Evolutionary conservation across 1,140 invertebrate species (phyloP), one percentile per base, ranked within the genome.

Genomic region (Antheraea pernyi): DNA sequence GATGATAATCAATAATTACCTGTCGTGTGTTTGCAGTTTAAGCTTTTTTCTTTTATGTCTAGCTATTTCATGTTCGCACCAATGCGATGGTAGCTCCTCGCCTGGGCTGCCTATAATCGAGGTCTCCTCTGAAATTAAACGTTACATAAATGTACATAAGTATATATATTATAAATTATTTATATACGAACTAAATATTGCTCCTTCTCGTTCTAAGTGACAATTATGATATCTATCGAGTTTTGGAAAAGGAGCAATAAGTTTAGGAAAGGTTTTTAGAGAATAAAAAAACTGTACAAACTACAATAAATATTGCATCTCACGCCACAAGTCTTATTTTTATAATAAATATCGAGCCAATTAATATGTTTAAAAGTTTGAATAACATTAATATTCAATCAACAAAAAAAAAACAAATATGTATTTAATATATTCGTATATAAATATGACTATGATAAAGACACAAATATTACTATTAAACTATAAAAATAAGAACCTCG

Each of bases 41-140:
- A 91, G 82, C 69, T 87, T 89, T 62, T 87, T 91, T 42, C 84
- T 83, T 65, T 80, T 84, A 64, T 82, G 80, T n/a, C 74, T 77
- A 19, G 80, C 74, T 13, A 81, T 79, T 69, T 91, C 88, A 69
- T 88, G 85, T 65, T 91, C 89, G 71, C 86, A 89, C 89, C 89
- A 91, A 66, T 88, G 84, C 0, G 81, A 72, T 13, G 88, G 86
- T 37, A 91, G 73, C 70, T 78, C 80, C 61, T 86, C 86, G 22
- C 82, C 82, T 16, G 85, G 76, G 30, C 85, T 88, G 66, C 84
- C 89, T 16, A 89, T 81, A 60, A 90, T 90, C 37, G 86, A 90
- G 19, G 86, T 81, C 74, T 91, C 89, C 75, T 91, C 89, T 91
- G 81, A 61, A 75, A 61, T 22, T 65, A 37, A 67, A 46, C 22